Conservation (phyloP, 2,888 invertebrate genomes). For the Argyresthia goedartella region DNA sequence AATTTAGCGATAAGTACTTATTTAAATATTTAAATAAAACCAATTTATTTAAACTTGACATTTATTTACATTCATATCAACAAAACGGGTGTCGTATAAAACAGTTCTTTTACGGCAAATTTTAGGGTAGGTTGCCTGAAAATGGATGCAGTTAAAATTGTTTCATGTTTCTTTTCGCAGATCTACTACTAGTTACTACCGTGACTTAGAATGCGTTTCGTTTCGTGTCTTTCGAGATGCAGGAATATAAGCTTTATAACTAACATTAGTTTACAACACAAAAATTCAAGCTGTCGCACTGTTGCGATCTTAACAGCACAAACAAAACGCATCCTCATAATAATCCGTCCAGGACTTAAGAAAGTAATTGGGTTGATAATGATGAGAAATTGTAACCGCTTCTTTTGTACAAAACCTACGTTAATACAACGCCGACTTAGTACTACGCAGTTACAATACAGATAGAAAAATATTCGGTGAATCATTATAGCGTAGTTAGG, state of each 20-base stretch:
- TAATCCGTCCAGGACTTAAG: no score
- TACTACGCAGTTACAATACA: not conserved
- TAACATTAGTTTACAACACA: no score
- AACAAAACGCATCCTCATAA: no score
- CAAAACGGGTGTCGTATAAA: conserved; percentile 73
- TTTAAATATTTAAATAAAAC: conserved; percentile 17
- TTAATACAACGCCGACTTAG: no score
- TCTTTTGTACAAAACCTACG: no score
- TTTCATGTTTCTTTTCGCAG: conserved; percentile 27
- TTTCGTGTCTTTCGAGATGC: not conserved
- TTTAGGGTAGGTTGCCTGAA: conserved; percentile 52
- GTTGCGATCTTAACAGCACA: no score
- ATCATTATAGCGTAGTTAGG: no score
- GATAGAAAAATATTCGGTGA: not conserved
- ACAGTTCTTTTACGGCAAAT: conserved; percentile 55
- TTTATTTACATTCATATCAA: conserved; percentile 73
- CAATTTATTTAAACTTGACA: conserved; percentile 59
- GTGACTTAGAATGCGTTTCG: conserved; percentile 19
- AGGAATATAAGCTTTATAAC: no score
- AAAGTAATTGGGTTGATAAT: no score
- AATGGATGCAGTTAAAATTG: conserved; percentile 4
- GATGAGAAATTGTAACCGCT: no score
- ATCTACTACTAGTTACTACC: conserved; percentile 47
- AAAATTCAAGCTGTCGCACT: no score
- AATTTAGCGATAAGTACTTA: no score